These are phyloP conservation scores for Lithophane socia DNA, from an alignment of 2,888 invertebrate genomes.

Conservation along the genomic window DNA sequence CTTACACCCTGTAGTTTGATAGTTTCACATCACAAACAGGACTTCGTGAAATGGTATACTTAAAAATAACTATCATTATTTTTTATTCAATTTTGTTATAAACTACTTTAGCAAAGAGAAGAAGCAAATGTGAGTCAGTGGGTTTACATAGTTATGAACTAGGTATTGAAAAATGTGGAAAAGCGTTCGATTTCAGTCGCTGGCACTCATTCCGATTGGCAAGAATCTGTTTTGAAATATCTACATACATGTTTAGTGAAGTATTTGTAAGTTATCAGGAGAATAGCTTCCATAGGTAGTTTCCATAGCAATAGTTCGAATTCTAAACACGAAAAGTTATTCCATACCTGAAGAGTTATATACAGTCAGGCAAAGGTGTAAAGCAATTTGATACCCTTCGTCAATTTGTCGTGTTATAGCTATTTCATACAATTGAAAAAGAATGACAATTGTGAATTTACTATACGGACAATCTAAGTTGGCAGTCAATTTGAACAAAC, in stretches of 20 bases:
- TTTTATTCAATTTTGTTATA: background rate
- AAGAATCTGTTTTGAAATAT: slow-evolving; percentile 19
- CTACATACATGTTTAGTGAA: background rate
- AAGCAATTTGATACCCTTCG: too few relatives aligned
- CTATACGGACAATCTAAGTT: too few relatives aligned
- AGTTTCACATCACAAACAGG: background rate
- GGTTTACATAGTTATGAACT: background rate
- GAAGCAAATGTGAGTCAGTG: background rate
- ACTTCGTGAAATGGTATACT: slow-evolving; percentile 6
- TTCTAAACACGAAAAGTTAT: background rate
- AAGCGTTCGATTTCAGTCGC: slow-evolving; percentile 17
- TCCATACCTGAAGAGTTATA: too few relatives aligned
- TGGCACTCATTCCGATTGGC: slow-evolving; percentile 46
- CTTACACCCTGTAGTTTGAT: too few relatives aligned
- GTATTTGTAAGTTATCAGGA: background rate
- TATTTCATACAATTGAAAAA: too few relatives aligned
- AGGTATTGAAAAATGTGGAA: slow-evolving; percentile 10
- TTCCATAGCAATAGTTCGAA: too few relatives aligned
- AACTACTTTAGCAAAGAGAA: background rate
- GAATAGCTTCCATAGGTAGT: background rate
- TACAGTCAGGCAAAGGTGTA: too few relatives aligned
- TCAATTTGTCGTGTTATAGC: too few relatives aligned
- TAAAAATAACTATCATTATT: too few relatives aligned
- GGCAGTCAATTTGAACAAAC: background rate
- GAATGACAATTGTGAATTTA: too few relatives aligned